Base-by-base conservation (phyloP, 2,888 invertebrate species). In the Lasioglossum malachurum region DNA sequence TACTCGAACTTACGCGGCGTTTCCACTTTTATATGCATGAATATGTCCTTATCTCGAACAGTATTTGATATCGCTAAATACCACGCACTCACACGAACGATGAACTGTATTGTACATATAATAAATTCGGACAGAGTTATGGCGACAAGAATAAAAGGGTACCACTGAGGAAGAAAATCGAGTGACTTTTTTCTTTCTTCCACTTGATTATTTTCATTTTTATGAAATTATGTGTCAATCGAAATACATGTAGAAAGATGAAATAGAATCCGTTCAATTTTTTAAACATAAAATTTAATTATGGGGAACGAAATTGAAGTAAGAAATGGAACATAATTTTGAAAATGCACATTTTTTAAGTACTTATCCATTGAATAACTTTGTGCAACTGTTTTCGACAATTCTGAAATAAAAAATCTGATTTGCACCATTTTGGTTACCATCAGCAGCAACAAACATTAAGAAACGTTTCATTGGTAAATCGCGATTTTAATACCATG, bases 1-100 rank as follows among this genome's bases (percentile, higher is more conserved):
- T 46, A 60, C 60, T 79, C 57, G 44, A 64, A 31, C 46, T 35
- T 71, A 78, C 41, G 71, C 78, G 57, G 49, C 41, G 41, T 78
- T 78, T 78, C 71, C 78, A 84, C 84, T 84, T 84, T 84, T 84
- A 78, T 84, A 84, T 84, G 38, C 67, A 76, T 76, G 44, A 44
- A 72, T 46, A 27, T 46, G 35, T 74, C 57, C 27, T 14, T n/a
- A 53, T n/a, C 12, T 67, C 31, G 10, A 74, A 83, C 67, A 83
- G 41, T 71, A 78, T 84, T 84, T 75, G 73, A 84, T 84, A 84
- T 84, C 38, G 35, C 35, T 44, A n/a, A n/a, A n/a, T n/a, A 73
- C 31, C 41, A 69, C 44, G 38, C 53, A 60, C 74, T 60, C 46
- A 57, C 31, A 23, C 31, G 35, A 74, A 31, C n/a, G n/a, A 77